These are phyloP conservation scores for Bos javanicus DNA, from an alignment of 2,113 vertebrate genomes.

Conservation along the genomic window DNA sequence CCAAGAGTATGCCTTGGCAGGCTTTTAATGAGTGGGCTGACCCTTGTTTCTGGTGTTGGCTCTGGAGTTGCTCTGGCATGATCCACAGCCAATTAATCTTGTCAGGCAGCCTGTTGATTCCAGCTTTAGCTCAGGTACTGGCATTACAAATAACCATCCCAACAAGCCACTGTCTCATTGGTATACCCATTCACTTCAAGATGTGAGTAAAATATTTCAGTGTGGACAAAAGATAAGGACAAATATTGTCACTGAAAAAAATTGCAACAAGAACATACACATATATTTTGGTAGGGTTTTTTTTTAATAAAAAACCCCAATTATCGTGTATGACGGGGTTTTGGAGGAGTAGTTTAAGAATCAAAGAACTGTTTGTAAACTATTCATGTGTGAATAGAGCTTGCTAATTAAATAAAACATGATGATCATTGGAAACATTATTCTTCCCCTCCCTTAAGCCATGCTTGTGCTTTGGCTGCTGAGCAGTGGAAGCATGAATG, in stretches of 20 bases:
- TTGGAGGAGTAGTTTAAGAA: neutral
- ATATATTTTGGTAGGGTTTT: neutral
- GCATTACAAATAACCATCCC: neutral
- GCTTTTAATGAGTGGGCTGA: neutral
- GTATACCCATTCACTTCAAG: slow-evolving; percentile 37
- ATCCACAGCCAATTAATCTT: slow-evolving; percentile 43
- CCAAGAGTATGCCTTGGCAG: neutral
- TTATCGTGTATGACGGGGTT: slow-evolving; percentile 2
- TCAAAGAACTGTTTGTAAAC: slow-evolving; percentile 4
- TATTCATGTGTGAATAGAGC: slow-evolving; percentile 3
- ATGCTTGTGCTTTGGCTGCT: neutral
- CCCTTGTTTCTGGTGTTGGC: neutral
- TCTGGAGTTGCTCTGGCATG: slow-evolving; percentile 16
- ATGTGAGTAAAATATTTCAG: slow-evolving; percentile 18
- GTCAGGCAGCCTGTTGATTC: slow-evolving; percentile 11
- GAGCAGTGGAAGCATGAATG: neutral
- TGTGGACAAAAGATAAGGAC: slow-evolving; percentile 9
- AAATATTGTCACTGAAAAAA: slow-evolving; percentile 37
- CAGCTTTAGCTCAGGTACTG: slow-evolving; percentile 35
- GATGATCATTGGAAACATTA: neutral
- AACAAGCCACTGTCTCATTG: slow-evolving; percentile 17
- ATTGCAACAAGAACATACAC: neutral
- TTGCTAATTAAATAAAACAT: slow-evolving; percentile 4
- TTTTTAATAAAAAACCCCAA: neutral
- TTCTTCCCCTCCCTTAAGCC: neutral